Evolutionary conservation across 2,888 invertebrate genomes (phyloP).

Genomic region (Steinernema hermaphroditum): DNA sequence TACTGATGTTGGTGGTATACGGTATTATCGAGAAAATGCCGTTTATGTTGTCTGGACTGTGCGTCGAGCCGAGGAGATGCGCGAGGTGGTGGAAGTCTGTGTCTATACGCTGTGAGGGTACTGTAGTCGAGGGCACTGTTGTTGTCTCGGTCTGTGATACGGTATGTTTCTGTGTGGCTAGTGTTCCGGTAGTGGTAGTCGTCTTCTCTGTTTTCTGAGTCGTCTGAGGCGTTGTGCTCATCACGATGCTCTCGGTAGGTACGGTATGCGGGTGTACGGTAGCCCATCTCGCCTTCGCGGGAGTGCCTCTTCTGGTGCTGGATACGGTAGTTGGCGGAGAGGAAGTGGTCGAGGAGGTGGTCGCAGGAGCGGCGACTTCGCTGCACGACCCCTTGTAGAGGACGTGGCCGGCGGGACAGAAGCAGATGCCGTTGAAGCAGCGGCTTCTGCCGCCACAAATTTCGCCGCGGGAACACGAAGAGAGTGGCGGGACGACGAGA

Average conservation of each 20-base stretch:
- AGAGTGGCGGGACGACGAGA: conserved; percentile 49
- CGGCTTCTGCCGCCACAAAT: conserved; percentile 56
- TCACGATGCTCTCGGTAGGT: neutral
- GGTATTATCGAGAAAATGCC: conserved; percentile 3
- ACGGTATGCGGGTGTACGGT: neutral
- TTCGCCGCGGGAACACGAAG: conserved; percentile 52
- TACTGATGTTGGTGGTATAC: neutral
- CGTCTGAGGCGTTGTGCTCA: conserved; percentile 33
- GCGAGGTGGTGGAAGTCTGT: conserved; percentile 17
- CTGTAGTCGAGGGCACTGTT: neutral
- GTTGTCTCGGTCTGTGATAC: conserved; percentile 6
- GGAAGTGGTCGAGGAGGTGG: too few species aligned
- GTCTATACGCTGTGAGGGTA: conserved; percentile 3
- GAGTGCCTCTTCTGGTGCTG: neutral
- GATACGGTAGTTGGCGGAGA: neutral
- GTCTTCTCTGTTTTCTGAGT: conserved; percentile 7
- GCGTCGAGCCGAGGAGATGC: conserved; percentile 5
- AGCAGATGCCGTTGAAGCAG: conserved; percentile 56
- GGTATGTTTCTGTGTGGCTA: conserved; percentile 37
- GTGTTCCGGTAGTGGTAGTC: conserved; percentile 34
- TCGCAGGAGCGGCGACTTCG: neutral
- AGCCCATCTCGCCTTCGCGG: neutral
- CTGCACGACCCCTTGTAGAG: conserved; percentile 47
- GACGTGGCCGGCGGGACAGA: conserved; percentile 50
- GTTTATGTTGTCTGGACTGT: conserved; percentile 15